Percentiles rank a stretch among this genome's conserved stretches.
Conservation (phyloP, 2,888 invertebrate genomes). For the Fragum whitleyi region DNA sequence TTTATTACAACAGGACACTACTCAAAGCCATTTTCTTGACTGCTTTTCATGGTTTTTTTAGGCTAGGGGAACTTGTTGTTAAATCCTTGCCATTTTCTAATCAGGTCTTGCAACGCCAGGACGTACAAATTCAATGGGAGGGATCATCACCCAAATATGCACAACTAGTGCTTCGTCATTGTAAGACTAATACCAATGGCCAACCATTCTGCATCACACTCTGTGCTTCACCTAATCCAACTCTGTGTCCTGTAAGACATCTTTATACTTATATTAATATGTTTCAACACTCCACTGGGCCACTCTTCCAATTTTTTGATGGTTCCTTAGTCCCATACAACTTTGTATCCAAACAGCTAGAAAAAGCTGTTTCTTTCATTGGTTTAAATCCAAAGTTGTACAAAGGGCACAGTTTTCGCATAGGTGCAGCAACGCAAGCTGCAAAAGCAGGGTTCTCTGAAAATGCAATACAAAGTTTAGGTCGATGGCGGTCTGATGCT, state of each 20-base stretch:
- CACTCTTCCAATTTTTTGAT: slow-evolving; percentile 3
- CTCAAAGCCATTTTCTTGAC: neutral
- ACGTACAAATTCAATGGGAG: neutral
- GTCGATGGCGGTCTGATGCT: slow-evolving; percentile 11
- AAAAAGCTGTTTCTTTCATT: neutral
- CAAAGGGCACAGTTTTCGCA: slow-evolving; percentile 18
- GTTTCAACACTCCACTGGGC: neutral
- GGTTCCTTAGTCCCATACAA: neutral
- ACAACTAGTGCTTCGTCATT: neutral
- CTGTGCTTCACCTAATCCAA: too few species aligned
- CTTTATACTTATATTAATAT: neutral
- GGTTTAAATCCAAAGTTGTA: neutral
- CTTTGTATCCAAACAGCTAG: neutral
- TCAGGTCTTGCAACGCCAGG: neutral
- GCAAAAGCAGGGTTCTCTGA: neutral
- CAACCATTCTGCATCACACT: neutral
- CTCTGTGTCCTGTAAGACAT: neutral
- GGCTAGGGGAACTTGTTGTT: slow-evolving; percentile 1
- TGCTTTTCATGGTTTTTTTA: slow-evolving; percentile 9
- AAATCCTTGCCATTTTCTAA: neutral
- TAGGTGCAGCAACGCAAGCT: slow-evolving; percentile 27
- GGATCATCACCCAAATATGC: neutral
- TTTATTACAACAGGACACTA: neutral
- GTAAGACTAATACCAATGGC: too few species aligned
- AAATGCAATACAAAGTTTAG: neutral